A percentile compares a stretch with the other conserved stretches of the same genome.
Evolutionary conservation across 2,113 vertebrate genomes (phyloP).

Genomic region (Alectura lathami): DNA sequence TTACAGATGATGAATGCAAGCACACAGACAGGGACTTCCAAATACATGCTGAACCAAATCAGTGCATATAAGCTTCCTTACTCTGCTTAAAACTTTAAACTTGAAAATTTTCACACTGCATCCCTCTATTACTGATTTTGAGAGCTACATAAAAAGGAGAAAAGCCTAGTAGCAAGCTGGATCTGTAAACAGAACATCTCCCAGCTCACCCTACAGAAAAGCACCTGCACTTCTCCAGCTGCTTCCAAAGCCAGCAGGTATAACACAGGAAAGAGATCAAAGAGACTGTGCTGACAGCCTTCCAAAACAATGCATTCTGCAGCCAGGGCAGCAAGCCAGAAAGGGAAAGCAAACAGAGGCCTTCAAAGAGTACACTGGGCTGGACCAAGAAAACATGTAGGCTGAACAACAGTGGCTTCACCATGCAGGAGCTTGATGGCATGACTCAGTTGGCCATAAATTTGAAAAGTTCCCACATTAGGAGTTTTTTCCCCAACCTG

Average conservation of each 20-base stretch:
- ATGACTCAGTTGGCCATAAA: not conserved
- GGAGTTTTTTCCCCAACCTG: not conserved
- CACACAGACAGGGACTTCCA: not conserved
- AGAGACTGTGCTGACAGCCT: not conserved
- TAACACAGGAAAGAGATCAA: conserved; percentile 38
- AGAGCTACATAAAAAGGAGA: not conserved
- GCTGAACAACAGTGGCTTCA: not conserved
- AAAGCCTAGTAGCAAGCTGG: not conserved
- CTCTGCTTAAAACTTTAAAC: not conserved
- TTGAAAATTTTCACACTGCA: not conserved
- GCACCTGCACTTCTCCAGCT: not conserved
- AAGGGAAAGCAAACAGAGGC: conserved; percentile 26
- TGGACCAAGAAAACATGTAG: conserved; percentile 18
- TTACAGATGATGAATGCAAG: conserved; percentile 14
- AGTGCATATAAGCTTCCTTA: not conserved
- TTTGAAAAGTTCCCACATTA: not conserved
- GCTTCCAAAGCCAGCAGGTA: conserved; percentile 34
- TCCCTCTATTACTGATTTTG: not conserved
- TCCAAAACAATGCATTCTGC: conserved; percentile 34
- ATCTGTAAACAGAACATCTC: not conserved
- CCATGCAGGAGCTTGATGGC: not conserved
- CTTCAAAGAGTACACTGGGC: conserved; percentile 7
- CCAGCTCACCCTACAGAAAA: not conserved
- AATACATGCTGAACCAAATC: not conserved
- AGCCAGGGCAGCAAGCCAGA: conserved; percentile 12